Percentiles rank a stretch among this genome's conserved stretches.
phyloP scores from a whole-genome alignment of 2,888 invertebrate species.

The Sylvicola cinctus region DNA sequence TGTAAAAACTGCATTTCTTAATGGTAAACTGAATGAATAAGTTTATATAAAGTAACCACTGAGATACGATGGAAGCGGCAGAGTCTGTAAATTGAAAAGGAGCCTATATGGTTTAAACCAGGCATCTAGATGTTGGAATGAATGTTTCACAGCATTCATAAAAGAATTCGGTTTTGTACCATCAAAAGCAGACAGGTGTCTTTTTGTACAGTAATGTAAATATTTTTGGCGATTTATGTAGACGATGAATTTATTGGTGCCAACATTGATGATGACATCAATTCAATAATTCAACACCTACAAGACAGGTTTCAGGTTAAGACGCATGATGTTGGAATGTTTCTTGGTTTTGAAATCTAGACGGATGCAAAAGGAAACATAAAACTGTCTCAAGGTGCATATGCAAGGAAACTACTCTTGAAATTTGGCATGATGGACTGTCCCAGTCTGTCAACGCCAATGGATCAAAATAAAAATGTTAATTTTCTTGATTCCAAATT shows the following conservation, averaged over 20 bases:
- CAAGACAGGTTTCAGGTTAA: too few species aligned
- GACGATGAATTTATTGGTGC: neutral
- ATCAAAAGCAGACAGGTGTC: slow-evolving; percentile 8
- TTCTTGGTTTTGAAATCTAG: too few species aligned
- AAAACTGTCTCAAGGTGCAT: too few species aligned
- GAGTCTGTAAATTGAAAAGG: slow-evolving; percentile 9
- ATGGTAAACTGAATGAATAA: slow-evolving; percentile 9
- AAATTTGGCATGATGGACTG: too few species aligned
- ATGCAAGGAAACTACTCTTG: too few species aligned
- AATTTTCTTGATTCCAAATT: too few species aligned
- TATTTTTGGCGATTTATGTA: neutral
- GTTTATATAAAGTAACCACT: slow-evolving; percentile 8
- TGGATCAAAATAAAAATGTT: too few species aligned
- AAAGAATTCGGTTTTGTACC: slow-evolving; percentile 7
- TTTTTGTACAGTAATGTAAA: slow-evolving; percentile 6
- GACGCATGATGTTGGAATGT: too few species aligned
- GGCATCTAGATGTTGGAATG: slow-evolving; percentile 9
- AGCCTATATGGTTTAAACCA: slow-evolving; percentile 12
- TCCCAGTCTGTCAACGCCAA: too few species aligned
- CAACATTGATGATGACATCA: neutral
- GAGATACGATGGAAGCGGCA: slow-evolving; percentile 6
- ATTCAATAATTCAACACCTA: too few species aligned
- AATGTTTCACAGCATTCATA: slow-evolving; percentile 7
- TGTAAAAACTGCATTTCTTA: slow-evolving; percentile 9
- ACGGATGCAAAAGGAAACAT: too few species aligned